phyloP scores from a whole-genome alignment of 2,888 invertebrate species.

The Idaea aversata region DNA sequence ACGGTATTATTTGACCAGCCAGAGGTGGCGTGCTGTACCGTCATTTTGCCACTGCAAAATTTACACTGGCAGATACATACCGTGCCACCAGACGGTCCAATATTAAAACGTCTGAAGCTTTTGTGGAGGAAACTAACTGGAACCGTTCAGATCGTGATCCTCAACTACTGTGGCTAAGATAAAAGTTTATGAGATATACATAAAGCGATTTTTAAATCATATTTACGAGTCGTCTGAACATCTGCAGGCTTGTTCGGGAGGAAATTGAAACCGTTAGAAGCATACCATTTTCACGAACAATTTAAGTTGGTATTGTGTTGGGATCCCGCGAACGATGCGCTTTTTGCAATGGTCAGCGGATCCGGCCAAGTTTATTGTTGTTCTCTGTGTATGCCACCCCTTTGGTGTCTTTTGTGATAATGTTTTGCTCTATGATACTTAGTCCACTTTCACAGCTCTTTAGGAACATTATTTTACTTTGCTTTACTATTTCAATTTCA shows the following conservation, averaged over 20 bases:
- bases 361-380: slow-evolving; percentile 65
- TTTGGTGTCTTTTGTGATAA: slow-evolving; percentile 55
- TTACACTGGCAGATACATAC: slow-evolving; percentile 68
- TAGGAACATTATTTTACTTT: slow-evolving; percentile 17
- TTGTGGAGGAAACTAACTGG: slow-evolving; percentile 72
- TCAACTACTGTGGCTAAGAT: slow-evolving; percentile 59
- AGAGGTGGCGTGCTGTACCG: slow-evolving; percentile 70
- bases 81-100: slow-evolving; percentile 60
- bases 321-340: slow-evolving; percentile 57
- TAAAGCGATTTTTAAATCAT: slow-evolving; percentile 80
- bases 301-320: slow-evolving; percentile 75
- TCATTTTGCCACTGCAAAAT: slow-evolving; percentile 67
- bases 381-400: slow-evolving; percentile 44
- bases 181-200: slow-evolving; percentile 79
- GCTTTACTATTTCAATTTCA: background rate
- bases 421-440: slow-evolving; percentile 46
- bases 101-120: slow-evolving; percentile 77
- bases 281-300: slow-evolving; percentile 76
- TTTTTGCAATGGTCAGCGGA: slow-evolving; percentile 68
- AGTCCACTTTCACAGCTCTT: slow-evolving; percentile 37
- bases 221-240: slow-evolving; percentile 75
- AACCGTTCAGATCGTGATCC: slow-evolving; percentile 61
- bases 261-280: slow-evolving; percentile 77
- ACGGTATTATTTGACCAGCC: slow-evolving; percentile 74
- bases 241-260: slow-evolving; percentile 72